Base-by-base conservation (phyloP, 2,888 invertebrate genomes). In the Allophyes oxyacanthae region DNA sequence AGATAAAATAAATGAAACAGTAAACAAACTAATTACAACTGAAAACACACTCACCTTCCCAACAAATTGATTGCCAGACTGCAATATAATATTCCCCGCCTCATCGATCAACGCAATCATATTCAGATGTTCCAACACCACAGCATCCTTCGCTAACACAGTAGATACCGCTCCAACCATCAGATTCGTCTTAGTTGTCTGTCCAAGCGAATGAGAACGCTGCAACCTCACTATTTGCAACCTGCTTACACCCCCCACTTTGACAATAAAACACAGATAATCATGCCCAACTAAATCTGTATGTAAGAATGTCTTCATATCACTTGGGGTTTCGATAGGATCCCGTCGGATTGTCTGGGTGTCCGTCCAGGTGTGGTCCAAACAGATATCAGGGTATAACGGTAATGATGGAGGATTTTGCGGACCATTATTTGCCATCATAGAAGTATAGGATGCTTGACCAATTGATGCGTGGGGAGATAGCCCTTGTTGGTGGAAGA, bases 361-460 rank as follows among this genome's bases (percentile, higher is more conserved):
- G 78, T 99, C 99, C 0, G 97, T 97, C 99, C 99, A 99, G 10
- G 98, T 92, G 81, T 97, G 97, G 72, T 99, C 98, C 40, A 99
- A 92, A 79, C 98, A 98, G 65, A 98, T 95, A 73, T 97, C 97
- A 0, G 99, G 98, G 72, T 96, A 96, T 25, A 98, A 89, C 0
- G 97, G 97, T 71, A 97, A 94, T 0, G 95, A 90, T n/a, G 94
- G 95, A 38, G 92, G 95, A 0, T 86, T 76, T 60, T 94, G 94
- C 0, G 90, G 86, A 15, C 90, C 79, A 30, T 94, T 94, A 33
- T 94, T 93, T 1, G 93, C 88, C 81, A 91, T 75, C 89, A 94
- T 90, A 0, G 94, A 93, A 0, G 86, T 82, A 0, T 89, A 91
- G 0, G 94, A 93, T 0, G 92, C 91, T 77, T 94, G 94, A 0